Evolutionary conservation across 2,113 vertebrate species (phyloP), one percentile per base, ranked within the genome.

Genomic region (Cottus gobio): DNA sequence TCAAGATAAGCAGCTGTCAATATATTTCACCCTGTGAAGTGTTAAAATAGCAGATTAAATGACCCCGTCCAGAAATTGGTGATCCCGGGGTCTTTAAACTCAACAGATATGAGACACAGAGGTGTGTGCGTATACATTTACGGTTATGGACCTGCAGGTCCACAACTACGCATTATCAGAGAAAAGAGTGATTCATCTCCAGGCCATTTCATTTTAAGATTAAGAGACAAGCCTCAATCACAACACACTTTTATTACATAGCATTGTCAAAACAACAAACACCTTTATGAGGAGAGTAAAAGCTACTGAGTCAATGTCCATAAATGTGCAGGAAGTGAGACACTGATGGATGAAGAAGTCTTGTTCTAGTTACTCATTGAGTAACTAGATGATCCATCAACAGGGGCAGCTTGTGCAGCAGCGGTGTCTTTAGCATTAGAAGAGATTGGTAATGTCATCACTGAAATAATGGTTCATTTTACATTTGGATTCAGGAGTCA

Each of bases 321-420:
- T 8, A 22, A 39, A 56, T 9, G n/a, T n/a, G 20, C 16, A 56
- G 1, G 15, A 28, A 30, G 64, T n/a, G 20, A 44, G 31, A n/a
- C 9, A 22, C 1, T 48, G 16, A 28, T 30, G 16, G 24, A 68
- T 22, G 58, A 36, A 62, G 16, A 31, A 3, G 24, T 22, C 8
- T 69, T 2, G 30, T 16, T 52, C 30, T 16, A 22, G 75, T 87
- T 90, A 87, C 57, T 85, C 36, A 91, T 85, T 90, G 61, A 80
- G 34, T n/a, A n/a, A n/a, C n/a, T n/a, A n/a, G n/a, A n/a, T 31
- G 36, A 63, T 10, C 0, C 57, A 69, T 28, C 34, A 34, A 6
- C 7, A 11, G 28, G 24, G 37, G 16, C 24, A 61, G 31, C 7
- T 39, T 4, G n/a, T 20, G 4, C 24, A 22, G 11, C 24, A 12